phyloP scores from a whole-genome alignment of 2,888 invertebrate species.

The Nomada ferruginata region DNA sequence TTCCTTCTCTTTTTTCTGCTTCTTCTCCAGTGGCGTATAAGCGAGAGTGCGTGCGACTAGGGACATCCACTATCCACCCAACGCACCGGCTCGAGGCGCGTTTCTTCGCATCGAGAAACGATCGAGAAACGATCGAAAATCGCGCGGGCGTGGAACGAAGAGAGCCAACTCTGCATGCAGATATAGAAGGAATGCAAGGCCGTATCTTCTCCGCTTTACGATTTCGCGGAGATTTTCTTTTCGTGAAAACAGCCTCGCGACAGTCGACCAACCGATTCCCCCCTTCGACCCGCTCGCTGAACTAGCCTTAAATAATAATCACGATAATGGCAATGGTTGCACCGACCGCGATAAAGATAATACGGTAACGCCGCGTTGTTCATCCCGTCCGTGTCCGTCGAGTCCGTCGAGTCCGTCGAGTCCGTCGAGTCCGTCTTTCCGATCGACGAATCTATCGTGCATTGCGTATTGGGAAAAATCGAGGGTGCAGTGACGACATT shows the following conservation, averaged over 20 bases:
- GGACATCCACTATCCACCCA: slow-evolving; percentile 21
- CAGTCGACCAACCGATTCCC: slow-evolving; percentile 1
- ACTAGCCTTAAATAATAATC: slow-evolving; percentile 44
- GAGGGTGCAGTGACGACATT: slow-evolving; percentile 19
- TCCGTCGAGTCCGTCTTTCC: slow-evolving; percentile 36
- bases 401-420: background rate
- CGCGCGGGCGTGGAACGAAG: background rate
- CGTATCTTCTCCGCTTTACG: slow-evolving; percentile 57
- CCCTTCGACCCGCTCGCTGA: background rate
- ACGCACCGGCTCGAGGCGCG: slow-evolving; percentile 5
- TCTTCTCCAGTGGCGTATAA: too few species aligned
- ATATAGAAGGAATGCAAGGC: slow-evolving; percentile 34
- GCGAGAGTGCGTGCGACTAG: background rate
- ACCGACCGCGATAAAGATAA: slow-evolving; percentile 35
- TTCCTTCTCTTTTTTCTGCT: background rate
- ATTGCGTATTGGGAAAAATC: background rate
- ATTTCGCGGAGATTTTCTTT: slow-evolving; percentile 31
- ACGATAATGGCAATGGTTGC: slow-evolving; percentile 41
- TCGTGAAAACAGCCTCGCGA: slow-evolving; percentile 29
- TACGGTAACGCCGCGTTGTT: slow-evolving; percentile 50
- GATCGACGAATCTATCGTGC: slow-evolving; percentile 65
- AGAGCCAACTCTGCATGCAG: background rate
- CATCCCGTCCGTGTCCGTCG: slow-evolving; percentile 55
- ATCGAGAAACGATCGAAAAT: background rate
- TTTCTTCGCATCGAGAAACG: slow-evolving; percentile 27